Evolutionary conservation across 2,888 invertebrate genomes (phyloP).

Genomic region (Dynastes tityus): DNA sequence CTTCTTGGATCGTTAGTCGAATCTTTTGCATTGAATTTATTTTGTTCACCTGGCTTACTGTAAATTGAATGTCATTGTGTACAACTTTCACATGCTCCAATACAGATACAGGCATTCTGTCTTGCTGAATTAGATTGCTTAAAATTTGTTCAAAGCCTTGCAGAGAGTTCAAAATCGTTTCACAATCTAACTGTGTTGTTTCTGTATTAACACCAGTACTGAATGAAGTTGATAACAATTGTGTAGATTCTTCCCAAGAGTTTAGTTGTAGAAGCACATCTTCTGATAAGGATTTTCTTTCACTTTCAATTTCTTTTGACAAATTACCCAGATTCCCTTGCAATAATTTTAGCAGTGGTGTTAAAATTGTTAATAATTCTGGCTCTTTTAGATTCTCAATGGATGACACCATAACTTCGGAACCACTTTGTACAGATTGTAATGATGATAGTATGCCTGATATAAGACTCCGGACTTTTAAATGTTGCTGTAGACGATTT

Average conservation of each 20-base stretch:
- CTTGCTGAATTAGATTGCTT: background rate
- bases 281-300: background rate
- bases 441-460: background rate
- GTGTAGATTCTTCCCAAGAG: background rate
- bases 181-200: background rate
- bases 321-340: background rate
- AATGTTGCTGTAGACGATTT: background rate
- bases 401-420: background rate
- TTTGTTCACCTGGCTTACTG: background rate
- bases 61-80: background rate
- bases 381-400: background rate
- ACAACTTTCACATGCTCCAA: background rate
- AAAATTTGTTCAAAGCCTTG: slow-evolving; percentile 7
- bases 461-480: background rate
- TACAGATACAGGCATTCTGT: background rate
- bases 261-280: slow-evolving; percentile 1
- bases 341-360: background rate
- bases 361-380: background rate
- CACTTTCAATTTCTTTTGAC: slow-evolving; percentile 1
- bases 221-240: background rate
- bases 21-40: slow-evolving; percentile 8
- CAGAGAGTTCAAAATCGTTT: background rate
- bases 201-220: background rate
- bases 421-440: background rate
- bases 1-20: slow-evolving; percentile 2